Base-by-base conservation (phyloP, 92 coral and sea anemone genomes). In the Pocillopora grandis region DNA sequence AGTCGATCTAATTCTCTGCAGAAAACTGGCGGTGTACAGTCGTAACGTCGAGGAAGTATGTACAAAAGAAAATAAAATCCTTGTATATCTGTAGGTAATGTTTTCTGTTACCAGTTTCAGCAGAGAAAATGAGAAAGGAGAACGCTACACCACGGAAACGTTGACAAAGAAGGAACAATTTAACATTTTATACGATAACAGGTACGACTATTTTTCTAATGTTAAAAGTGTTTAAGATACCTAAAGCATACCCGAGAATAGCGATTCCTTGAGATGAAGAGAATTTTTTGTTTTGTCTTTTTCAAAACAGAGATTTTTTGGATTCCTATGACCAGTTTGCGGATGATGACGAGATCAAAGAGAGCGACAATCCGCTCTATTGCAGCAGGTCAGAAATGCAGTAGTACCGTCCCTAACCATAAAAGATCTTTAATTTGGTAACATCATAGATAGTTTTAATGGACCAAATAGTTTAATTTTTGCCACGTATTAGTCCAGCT, bases 291-390 rank as follows among this genome's bases (percentile, higher is more conserved):
- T 33, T n/a, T 9, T 42, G 8, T 35, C n/a, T n/a, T 20, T n/a
- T 21, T 23, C 36, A 66, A 66, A 55, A 80, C 56, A 80, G 84
- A 35, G 69, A 20, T 18, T 23, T 75, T 62, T 9, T 42, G 17
- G 73, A 76, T 65, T 75, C 87, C 35, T 58, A 58, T 23, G 87
- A 75, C 21, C 18, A 21, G 23, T 52, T 49, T 66, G 65, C 11
- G 55, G 58, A 27, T 10, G 75, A 73, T 55, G 73, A 76, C 35
- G 87, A 83, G 52, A 66, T 83, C 57, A 76, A 83, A 83, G 81
- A 74, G 58, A 83, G 73, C 55, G 80, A 75, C 35, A 83, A 83
- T 65, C 87, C 87, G 3, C 48, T 83, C 3, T 83, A 83, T 57
- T 74, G 74, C 57, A 83, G 81, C 87, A 83, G 87, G 87, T 83